Evolutionary conservation across 2,797 vertebrate genomes (phyloP).

Genomic region (Chlorospingus flavigularis): DNA sequence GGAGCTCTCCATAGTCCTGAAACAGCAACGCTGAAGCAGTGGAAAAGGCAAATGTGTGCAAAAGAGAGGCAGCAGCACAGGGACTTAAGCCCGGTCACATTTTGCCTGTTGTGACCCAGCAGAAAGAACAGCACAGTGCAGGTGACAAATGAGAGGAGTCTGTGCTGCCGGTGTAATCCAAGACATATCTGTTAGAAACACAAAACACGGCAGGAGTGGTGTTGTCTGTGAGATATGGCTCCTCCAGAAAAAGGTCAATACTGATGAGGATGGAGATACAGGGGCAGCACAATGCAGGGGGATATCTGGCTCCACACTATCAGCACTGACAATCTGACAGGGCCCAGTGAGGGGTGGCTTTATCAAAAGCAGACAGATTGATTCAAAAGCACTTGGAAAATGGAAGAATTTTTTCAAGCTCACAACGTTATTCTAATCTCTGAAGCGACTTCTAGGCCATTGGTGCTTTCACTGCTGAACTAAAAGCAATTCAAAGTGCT

Average conservation of each 20-base stretch:
- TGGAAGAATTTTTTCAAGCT: neutral
- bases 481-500: neutral
- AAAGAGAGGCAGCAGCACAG: neutral
- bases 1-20: neutral
- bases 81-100: neutral
- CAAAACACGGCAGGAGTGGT: neutral
- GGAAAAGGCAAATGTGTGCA: neutral
- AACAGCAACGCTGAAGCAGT: fast-evolving
- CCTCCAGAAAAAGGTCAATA: neutral
- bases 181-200: neutral
- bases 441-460: neutral
- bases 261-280: neutral
- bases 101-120: neutral
- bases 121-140: neutral
- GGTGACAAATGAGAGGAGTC: neutral
- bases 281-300: neutral
- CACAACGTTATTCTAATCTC: neutral
- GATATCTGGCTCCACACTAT: neutral
- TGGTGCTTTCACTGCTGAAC: neutral
- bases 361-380: neutral
- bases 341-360: neutral
- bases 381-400: neutral
- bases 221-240: neutral
- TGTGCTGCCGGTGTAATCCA: neutral
- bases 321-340: neutral